A percentile compares a stretch with the other conserved stretches of the same genome.
phyloP scores from a whole-genome alignment of 2,888 invertebrate genomes.

The Zootermopsis nevadensis region DNA sequence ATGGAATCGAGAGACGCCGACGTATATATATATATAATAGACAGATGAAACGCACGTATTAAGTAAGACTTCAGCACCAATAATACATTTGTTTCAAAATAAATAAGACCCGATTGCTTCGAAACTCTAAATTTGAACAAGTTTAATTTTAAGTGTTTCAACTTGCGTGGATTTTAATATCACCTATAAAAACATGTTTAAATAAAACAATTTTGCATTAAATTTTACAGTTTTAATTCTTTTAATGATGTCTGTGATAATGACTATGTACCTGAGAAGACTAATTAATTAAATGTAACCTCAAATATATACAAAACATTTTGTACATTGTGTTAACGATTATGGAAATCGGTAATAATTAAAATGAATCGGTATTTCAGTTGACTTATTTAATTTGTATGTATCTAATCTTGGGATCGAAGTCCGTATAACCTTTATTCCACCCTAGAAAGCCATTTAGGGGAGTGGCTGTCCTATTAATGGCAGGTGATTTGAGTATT shows the following conservation, averaged over 20 bases:
- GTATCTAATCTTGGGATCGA: too few species aligned
- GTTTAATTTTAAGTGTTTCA: too few species aligned
- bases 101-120: background rate
- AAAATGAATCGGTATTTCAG: background rate
- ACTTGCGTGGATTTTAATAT: too few species aligned
- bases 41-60: background rate
- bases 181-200: too few species aligned
- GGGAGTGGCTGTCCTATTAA: too few species aligned
- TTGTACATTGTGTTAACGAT: background rate
- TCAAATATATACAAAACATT: background rate
- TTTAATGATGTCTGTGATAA: conserved; percentile 40
- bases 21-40: background rate
- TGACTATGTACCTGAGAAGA: conserved; percentile 17
- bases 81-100: too few species aligned
- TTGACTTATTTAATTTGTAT: too few species aligned
- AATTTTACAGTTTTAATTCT: too few species aligned
- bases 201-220: background rate
- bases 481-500: too few species aligned
- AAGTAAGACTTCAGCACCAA: background rate
- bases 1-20: background rate
- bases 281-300: background rate
- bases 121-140: background rate
- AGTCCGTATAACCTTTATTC: too few species aligned
- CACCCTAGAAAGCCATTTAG: too few species aligned
- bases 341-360: background rate